A percentile compares a stretch with the other conserved stretches of the same genome.
phyloP scores from a whole-genome alignment of 2,888 invertebrate species.

The Cephus runcator region DNA sequence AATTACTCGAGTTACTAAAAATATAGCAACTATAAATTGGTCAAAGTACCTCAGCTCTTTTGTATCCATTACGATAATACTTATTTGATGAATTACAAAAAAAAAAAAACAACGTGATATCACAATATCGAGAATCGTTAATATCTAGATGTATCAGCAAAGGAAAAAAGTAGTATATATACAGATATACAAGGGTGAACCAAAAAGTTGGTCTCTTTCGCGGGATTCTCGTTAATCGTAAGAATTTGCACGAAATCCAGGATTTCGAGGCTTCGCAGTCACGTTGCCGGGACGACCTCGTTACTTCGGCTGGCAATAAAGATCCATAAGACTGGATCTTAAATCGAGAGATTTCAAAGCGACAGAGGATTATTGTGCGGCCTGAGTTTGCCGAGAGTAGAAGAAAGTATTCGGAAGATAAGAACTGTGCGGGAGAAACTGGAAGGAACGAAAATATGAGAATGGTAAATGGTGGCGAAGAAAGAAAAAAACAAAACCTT shows the following conservation, averaged over 20 bases:
- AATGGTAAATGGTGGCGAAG: not conserved
- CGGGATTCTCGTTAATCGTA: not conserved
- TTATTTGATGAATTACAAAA: not conserved
- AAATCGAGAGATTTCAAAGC: not conserved
- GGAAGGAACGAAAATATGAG: not conserved
- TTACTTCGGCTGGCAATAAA: not conserved
- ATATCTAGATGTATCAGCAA: not conserved
- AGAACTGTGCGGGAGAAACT: not conserved
- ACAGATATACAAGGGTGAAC: not conserved
- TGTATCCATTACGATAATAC: not conserved
- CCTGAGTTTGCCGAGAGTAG: not conserved
- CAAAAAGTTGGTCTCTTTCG: not conserved
- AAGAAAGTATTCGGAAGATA: not conserved
- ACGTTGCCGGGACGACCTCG: not conserved
- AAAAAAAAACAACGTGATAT: no score
- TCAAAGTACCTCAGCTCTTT: not conserved
- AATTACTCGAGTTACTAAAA: not conserved
- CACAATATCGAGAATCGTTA: not conserved
- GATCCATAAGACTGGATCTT: not conserved
- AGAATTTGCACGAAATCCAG: not conserved
- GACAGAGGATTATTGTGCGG: not conserved
- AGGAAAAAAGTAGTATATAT: not conserved
- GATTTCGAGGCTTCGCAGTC: not conserved
- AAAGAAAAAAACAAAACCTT: not conserved
- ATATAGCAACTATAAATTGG: not conserved